Evolutionary conservation across 2,113 vertebrate genomes (phyloP).

Genomic region (Podiceps cristatus): DNA sequence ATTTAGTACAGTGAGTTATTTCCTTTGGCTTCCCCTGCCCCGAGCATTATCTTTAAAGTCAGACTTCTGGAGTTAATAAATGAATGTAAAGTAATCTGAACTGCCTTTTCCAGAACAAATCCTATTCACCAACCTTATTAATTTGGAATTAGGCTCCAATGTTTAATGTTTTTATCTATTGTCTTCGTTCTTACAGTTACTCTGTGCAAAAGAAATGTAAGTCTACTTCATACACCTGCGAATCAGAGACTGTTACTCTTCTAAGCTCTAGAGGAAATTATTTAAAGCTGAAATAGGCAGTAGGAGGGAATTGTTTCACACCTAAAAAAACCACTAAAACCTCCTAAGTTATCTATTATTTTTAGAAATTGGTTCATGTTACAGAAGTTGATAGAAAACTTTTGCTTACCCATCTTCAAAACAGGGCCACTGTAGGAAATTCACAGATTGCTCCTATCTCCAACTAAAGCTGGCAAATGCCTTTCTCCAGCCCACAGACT

Average conservation of each 20-base stretch:
- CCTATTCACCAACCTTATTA: neutral
- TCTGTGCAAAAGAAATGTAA: neutral
- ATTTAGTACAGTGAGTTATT: neutral
- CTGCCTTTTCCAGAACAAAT: neutral
- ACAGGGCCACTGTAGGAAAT: neutral
- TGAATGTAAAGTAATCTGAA: neutral
- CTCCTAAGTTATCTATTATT: neutral
- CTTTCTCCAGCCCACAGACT: neutral
- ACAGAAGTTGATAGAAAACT: neutral
- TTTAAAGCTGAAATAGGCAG: neutral
- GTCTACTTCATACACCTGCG: neutral
- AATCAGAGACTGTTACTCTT: neutral
- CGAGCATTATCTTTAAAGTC: neutral
- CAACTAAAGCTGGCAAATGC: too few species aligned
- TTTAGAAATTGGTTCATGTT: neutral
- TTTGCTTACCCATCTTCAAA: neutral
- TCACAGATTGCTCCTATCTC: neutral
- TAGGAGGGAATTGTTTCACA: neutral
- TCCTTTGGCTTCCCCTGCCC: neutral
- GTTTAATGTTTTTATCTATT: neutral
- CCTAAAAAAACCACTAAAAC: neutral
- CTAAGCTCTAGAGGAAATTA: neutral
- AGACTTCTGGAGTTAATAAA: neutral
- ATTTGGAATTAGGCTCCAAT: neutral
- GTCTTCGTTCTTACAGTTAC: neutral